Evolutionary conservation across 2,888 invertebrate genomes (phyloP), one percentile per base, ranked within the genome.

Genomic region (Lycaena phlaeas): DNA sequence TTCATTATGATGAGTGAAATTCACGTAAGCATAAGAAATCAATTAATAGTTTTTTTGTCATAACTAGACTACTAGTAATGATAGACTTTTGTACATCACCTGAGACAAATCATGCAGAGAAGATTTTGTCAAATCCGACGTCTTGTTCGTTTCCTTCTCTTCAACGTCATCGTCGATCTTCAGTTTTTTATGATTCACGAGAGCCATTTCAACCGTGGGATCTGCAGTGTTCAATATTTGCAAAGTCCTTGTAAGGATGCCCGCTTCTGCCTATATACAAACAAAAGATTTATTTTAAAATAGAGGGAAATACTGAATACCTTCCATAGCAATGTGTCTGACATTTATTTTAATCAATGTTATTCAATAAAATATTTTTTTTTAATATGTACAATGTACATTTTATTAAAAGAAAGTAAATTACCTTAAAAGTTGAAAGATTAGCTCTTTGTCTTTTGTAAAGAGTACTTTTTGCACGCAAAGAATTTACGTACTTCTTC

Each of bases 371-470:
- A 3, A 31, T 12, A 34, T n/a, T n/a, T n/a, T n/a, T n/a, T n/a
- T n/a, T n/a, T n/a, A n/a, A n/a, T n/a, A n/a, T n/a, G n/a, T 18
- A 5, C 4, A 18, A 18, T 5, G 18, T 18, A 18, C 5, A 18
- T 18, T 4, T 4, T 18, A 4, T 18, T 18, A 3, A 4, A 18
- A n/a, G n/a, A 11, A 12, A 11, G 4, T n/a, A 12, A 14, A 5
- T 27, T 46, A 84, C 86, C 73, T 90, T 89, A 42, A 93, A 75
- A 38, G 90, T 90, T 4, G 92, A 89, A 51, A 94, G 76, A 66
- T 93, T 92, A 36, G 90, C 87, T 56, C 92, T 85, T 64, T 92
- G 92, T 61, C 92, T 88, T 76, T 95, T 95, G 70, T 95, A 95
- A 6, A 91, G 78, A 4, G 90, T 89, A 61, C 93, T 94, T 64